Conservation (phyloP, 2,113 vertebrate genomes). For the Oncorhynchus mykiss region DNA sequence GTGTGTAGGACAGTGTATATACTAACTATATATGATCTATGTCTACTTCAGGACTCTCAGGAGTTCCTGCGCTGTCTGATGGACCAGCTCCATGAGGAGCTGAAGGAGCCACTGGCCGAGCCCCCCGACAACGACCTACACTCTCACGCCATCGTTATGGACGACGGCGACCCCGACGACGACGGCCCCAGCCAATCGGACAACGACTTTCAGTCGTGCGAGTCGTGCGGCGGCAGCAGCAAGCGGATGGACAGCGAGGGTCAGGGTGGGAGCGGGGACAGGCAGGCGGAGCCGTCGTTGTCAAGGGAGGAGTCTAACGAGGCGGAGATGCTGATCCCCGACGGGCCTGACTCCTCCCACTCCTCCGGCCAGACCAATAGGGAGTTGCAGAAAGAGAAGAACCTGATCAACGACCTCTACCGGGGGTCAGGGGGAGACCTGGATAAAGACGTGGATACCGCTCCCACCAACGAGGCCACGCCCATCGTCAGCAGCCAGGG, state of each 20-base stretch:
- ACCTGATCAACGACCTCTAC: slow-evolving; percentile 83
- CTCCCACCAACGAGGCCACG: slow-evolving; percentile 69
- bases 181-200: slow-evolving; percentile 85
- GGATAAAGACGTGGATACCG: slow-evolving; percentile 85
- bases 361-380: slow-evolving; percentile 68
- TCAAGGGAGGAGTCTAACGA: slow-evolving; percentile 82
- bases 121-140: slow-evolving; percentile 69
- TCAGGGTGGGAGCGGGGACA: slow-evolving; percentile 21
- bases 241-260: slow-evolving; percentile 83
- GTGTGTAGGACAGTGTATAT: too few species aligned
- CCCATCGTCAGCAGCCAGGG: slow-evolving; percentile 87
- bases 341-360: slow-evolving; percentile 73
- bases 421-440: slow-evolving; percentile 75
- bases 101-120: slow-evolving; percentile 86
- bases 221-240: slow-evolving; percentile 84
- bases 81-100: slow-evolving; percentile 97
- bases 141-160: slow-evolving; percentile 63
- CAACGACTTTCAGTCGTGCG: slow-evolving; percentile 87
- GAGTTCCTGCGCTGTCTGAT: slow-evolving; percentile 97
- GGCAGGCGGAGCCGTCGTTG: slow-evolving; percentile 26
- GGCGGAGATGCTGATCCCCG: slow-evolving; percentile 89
- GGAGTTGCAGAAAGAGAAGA: slow-evolving; percentile 91
- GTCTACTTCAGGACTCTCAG: slow-evolving; percentile 85
- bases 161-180: slow-evolving; percentile 81
- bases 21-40: background rate